These are phyloP conservation scores for Phengaris alcon DNA, from an alignment of 2,888 invertebrate species.

Conservation along the genomic window DNA sequence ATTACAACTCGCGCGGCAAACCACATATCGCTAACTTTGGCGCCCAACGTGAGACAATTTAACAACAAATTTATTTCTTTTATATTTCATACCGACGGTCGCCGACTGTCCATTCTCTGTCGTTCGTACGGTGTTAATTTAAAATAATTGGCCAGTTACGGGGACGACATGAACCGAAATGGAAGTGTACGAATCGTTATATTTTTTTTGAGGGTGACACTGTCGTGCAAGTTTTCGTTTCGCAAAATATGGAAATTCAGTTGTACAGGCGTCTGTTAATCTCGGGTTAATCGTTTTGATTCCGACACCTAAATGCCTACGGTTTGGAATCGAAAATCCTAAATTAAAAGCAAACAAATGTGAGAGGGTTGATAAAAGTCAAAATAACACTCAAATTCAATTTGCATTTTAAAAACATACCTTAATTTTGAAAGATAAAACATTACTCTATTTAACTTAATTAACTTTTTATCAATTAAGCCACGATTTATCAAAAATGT, in stretches of 20 bases:
- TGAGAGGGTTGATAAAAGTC: background rate
- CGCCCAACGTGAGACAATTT: slow-evolving; percentile 59
- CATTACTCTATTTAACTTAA: too few species aligned
- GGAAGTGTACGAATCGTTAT: slow-evolving; percentile 1
- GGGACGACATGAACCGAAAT: background rate
- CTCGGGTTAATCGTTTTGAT: background rate
- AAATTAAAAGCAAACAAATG: background rate
- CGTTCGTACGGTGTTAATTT: slow-evolving; percentile 16
- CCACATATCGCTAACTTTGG: slow-evolving; percentile 77
- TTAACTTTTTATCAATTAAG: too few species aligned
- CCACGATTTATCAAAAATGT: too few species aligned
- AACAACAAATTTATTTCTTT: slow-evolving; percentile 61
- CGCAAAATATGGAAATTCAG: slow-evolving; percentile 11
- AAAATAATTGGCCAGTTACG: slow-evolving; percentile 7
- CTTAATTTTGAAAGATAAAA: too few species aligned
- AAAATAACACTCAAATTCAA: background rate
- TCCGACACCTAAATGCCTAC: background rate
- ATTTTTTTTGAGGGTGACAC: slow-evolving; percentile 3
- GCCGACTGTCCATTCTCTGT: slow-evolving; percentile 27
- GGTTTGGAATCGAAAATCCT: background rate
- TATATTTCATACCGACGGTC: slow-evolving; percentile 23
- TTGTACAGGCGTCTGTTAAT: background rate
- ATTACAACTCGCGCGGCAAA: slow-evolving; percentile 75
- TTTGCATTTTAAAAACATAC: background rate
- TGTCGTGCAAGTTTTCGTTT: slow-evolving; percentile 1